phyloP scores from a whole-genome alignment of 2,888 invertebrate genomes.

The Andrena praecox region DNA sequence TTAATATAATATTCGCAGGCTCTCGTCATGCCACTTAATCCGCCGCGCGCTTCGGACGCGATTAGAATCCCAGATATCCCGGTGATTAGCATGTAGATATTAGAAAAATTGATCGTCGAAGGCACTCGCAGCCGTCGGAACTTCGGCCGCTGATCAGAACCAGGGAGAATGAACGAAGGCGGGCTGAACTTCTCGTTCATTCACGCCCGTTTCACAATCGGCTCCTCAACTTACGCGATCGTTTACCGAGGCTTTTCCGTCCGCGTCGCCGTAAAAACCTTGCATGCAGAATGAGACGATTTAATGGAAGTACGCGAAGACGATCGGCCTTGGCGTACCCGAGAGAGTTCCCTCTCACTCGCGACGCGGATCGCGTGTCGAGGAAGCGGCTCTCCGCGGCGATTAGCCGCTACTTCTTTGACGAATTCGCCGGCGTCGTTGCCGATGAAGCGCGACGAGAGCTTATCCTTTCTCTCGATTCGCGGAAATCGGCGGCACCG shows the following conservation, averaged over 20 bases:
- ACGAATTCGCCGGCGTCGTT: background rate
- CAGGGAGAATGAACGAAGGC: background rate
- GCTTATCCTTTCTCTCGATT: slow-evolving; percentile 25
- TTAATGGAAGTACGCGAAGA: slow-evolving; percentile 43
- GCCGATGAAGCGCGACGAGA: background rate
- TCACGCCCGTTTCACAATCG: slow-evolving; percentile 35
- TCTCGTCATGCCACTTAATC: background rate
- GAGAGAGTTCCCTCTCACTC: slow-evolving; percentile 60
- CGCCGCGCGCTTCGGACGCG: background rate
- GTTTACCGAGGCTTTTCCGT: slow-evolving; percentile 16
- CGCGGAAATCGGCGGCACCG: slow-evolving; percentile 31
- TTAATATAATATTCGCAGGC: slow-evolving; percentile 14
- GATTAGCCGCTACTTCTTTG: slow-evolving; percentile 4
- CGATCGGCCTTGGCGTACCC: slow-evolving; percentile 53
- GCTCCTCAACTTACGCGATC: slow-evolving; percentile 25
- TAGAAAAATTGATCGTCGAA: background rate
- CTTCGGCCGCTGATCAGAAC: slow-evolving; percentile 6
- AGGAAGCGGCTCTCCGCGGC: slow-evolving; percentile 51
- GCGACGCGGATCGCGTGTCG: slow-evolving; percentile 21
- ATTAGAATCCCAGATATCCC: background rate
- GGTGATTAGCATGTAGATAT: background rate
- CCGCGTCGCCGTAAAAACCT: slow-evolving; percentile 32
- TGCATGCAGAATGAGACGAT: slow-evolving; percentile 31
- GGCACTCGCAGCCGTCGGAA: slow-evolving; percentile 1
- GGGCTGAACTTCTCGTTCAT: slow-evolving; percentile 10